Evolutionary conservation across 1,140 invertebrate genomes (phyloP).

Genomic region (Drosophila tsacasi): DNA sequence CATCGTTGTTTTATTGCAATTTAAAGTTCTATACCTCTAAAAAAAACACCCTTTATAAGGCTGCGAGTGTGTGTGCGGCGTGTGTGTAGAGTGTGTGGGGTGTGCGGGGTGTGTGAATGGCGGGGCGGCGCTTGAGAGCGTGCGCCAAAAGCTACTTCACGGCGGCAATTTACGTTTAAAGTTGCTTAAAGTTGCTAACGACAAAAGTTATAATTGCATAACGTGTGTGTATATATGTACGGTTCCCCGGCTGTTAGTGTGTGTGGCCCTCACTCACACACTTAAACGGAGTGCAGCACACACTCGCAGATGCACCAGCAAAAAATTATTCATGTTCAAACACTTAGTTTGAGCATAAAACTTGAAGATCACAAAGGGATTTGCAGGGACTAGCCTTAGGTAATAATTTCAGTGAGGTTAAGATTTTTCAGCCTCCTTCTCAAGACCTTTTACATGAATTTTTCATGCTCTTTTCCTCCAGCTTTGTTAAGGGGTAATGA

Average conservation of each 20-base stretch:
- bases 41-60: too few species aligned
- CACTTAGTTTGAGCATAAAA: conserved; percentile 3
- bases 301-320: conserved; percentile 2
- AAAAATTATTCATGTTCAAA: conserved; percentile 1
- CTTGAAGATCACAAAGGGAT: neutral
- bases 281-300: conserved; percentile 21
- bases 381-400: neutral
- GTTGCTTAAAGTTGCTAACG: conserved; percentile 85
- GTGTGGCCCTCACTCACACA: conserved; percentile 40
- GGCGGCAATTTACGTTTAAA: conserved; percentile 84
- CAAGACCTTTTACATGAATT: neutral
- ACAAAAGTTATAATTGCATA: conserved; percentile 85
- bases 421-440: neutral
- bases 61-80: conserved; percentile 14
- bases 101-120: conserved; percentile 20
- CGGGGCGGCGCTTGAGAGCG: conserved; percentile 61
- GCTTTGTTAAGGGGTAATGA: neutral
- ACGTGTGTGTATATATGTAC: conserved; percentile 54
- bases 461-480: neutral
- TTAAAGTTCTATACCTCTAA: too few species aligned
- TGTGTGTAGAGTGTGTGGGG: conserved; percentile 19
- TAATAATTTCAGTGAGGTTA: neutral
- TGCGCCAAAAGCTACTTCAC: conserved; percentile 82
- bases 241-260: conserved; percentile 28
- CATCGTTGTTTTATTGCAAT: too few species aligned